Percentiles rank a stretch among this genome's conserved stretches.
These are phyloP conservation scores for Pyrocephalus nanus DNA, from an alignment of 2,797 vertebrate genomes.

Conservation along the genomic window DNA sequence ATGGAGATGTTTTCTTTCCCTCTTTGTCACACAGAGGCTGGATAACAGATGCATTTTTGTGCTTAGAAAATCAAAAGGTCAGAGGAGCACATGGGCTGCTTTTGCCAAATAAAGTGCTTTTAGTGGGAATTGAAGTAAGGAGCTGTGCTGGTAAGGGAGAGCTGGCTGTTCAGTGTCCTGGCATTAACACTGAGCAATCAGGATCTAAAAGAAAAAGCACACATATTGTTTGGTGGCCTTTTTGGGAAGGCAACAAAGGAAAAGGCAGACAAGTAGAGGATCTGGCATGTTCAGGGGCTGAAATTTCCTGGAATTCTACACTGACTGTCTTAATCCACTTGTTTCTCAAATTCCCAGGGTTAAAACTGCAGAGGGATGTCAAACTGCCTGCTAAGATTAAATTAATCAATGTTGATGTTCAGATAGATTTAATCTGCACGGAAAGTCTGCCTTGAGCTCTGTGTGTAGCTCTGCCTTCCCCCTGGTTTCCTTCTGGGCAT, in stretches of 20 bases:
- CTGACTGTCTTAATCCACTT: neutral
- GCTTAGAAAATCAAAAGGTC: neutral
- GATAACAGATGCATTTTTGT: neutral
- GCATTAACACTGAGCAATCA: neutral
- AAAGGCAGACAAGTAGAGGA: neutral
- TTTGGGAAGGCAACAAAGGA: neutral
- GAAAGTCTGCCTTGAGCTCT: neutral
- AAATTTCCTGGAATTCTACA: neutral
- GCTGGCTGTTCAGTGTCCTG: neutral
- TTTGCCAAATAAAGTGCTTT: neutral
- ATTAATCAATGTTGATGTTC: neutral
- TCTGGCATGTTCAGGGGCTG: neutral
- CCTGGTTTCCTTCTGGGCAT: neutral
- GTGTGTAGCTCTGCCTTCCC: neutral
- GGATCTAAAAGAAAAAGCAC: neutral
- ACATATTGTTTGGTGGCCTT: fast-evolving
- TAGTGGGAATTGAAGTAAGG: neutral
- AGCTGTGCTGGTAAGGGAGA: neutral
- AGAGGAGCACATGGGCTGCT: neutral
- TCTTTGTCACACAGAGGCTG: neutral
- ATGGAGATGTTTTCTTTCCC: neutral
- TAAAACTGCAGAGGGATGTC: neutral
- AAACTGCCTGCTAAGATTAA: neutral
- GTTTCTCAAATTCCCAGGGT: neutral
- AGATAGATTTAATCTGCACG: neutral